Percentiles rank a stretch among this genome's conserved stretches.
Evolutionary conservation across 2,113 vertebrate genomes (phyloP).

Genomic region (Heterochromis multidens): DNA sequence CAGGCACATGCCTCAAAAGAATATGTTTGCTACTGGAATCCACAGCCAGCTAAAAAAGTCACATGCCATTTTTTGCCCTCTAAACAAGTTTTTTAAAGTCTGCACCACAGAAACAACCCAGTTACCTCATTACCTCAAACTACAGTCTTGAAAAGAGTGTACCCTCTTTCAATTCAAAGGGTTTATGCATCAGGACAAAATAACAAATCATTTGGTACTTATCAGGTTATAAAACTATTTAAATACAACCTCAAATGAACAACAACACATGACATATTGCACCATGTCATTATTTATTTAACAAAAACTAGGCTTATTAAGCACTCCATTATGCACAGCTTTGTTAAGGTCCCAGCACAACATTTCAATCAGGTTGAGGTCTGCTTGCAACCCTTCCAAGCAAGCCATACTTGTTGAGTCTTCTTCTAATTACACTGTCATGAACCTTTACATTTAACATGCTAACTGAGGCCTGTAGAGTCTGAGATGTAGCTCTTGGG

Average conservation of each 20-base stretch:
- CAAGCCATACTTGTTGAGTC: not conserved
- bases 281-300: not conserved
- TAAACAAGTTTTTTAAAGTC: not conserved
- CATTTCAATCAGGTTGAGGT: not conserved
- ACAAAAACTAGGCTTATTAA: not conserved
- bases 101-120: not conserved
- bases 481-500: not conserved
- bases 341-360: not conserved
- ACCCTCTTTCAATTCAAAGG: no score
- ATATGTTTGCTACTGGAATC: not conserved
- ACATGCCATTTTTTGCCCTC: not conserved
- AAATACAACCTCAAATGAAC: not conserved
- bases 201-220: not conserved
- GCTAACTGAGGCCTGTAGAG: not conserved
- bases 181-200: not conserved
- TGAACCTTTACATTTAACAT: not conserved
- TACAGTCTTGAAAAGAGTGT: no score
- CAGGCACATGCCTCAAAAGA: not conserved
- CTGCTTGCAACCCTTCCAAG: not conserved
- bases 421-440: not conserved
- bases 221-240: not conserved
- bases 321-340: not conserved
- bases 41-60: not conserved
- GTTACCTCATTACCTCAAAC: not conserved
- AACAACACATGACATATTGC: not conserved